These are phyloP conservation scores for Pammene fasciana DNA, from an alignment of 2,888 invertebrate genomes.

Conservation along the genomic window DNA sequence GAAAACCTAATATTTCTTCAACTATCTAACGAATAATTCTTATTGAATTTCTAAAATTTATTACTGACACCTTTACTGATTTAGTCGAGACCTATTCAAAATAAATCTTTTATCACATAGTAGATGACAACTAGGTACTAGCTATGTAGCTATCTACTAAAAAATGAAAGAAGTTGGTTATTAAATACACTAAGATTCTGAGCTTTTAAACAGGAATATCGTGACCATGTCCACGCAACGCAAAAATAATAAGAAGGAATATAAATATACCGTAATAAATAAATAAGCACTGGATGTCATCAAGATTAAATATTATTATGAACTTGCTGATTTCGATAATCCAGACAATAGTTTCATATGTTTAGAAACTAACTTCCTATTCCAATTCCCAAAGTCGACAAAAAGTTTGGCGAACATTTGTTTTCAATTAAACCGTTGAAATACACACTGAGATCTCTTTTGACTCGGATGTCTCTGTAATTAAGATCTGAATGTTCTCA, in stretches of 20 bases:
- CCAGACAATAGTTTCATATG: background rate
- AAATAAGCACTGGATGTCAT: too few relatives aligned
- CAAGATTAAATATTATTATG: too few relatives aligned
- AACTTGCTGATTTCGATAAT: background rate
- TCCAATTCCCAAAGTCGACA: constrained; percentile 45
- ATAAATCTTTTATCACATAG: constrained; percentile 23
- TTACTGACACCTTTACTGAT: constrained; percentile 6
- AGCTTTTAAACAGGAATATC: too few relatives aligned
- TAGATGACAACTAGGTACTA: constrained; percentile 4
- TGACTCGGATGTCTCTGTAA: constrained; percentile 68
- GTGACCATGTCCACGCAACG: too few relatives aligned
- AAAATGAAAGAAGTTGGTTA: background rate
- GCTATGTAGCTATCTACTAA: too few relatives aligned
- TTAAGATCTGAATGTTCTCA: constrained; percentile 64
- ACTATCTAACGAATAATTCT: background rate
- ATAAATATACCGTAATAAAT: too few relatives aligned
- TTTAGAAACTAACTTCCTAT: constrained; percentile 3
- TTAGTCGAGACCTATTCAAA: constrained; percentile 18
- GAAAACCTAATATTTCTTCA: constrained; percentile 2
- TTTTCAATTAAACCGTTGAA: constrained; percentile 76
- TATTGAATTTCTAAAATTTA: constrained; percentile 13
- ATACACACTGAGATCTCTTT: constrained; percentile 67
- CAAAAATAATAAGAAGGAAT: too few relatives aligned
- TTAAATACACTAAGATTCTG: background rate
- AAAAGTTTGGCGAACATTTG: constrained; percentile 66